Conservation (phyloP, 2,113 vertebrate genomes). For the Amazona guildingii region DNA sequence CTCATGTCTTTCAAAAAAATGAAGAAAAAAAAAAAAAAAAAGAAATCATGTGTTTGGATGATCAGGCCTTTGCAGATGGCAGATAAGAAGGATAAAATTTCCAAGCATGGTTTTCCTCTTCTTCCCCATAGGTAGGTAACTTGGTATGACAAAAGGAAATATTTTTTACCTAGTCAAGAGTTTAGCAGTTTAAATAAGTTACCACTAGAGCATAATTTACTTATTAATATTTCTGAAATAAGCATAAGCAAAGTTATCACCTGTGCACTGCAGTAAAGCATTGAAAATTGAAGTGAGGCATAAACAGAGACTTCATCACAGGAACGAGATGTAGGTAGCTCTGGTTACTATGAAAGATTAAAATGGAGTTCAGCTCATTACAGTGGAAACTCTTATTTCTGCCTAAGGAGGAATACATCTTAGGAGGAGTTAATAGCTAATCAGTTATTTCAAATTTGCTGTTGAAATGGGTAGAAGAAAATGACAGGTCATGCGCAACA, state of each 20-base stretch:
- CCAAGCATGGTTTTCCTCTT: not conserved
- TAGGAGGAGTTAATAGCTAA: not conserved
- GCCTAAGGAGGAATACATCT: not conserved
- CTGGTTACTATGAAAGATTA: not conserved
- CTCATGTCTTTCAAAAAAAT: not conserved
- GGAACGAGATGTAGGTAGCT: not conserved
- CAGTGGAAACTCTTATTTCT: not conserved
- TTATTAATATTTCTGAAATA: not conserved
- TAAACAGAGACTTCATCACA: not conserved
- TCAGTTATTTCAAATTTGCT: not conserved
- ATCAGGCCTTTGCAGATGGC: not conserved
- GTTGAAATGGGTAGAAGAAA: not conserved
- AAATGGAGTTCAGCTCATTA: not conserved
- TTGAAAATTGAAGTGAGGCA: not conserved
- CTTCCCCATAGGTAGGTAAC: not conserved
- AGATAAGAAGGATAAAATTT: not conserved
- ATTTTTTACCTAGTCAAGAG: not conserved
- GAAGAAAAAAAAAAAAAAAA: not conserved
- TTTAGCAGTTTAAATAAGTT: not conserved
- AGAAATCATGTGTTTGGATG: not conserved
- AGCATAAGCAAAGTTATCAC: not conserved
- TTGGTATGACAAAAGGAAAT: not conserved
- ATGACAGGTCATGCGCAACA: not conserved
- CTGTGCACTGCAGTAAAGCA: not conserved
- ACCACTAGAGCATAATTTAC: not conserved